phyloP scores from a whole-genome alignment of 2,888 invertebrate species.

The Cancer borealis region DNA sequence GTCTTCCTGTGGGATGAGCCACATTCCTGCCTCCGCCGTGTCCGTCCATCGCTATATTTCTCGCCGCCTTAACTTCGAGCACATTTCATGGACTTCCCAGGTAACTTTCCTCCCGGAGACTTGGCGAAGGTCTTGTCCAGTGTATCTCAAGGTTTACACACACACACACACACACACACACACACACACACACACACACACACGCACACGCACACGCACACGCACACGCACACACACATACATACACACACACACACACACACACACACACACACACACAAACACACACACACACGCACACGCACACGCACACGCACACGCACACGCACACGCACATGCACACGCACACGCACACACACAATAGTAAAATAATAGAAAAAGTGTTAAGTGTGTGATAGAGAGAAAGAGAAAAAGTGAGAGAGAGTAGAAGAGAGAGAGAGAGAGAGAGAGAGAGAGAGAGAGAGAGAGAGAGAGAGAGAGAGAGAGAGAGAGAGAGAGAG shows the following conservation, averaged over 20 bases:
- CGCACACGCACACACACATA: slow-evolving; percentile 42
- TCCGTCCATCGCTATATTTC: slow-evolving; percentile 42
- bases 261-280: slow-evolving; percentile 24
- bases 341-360: slow-evolving; percentile 4
- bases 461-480: background rate
- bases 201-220: slow-evolving; percentile 48
- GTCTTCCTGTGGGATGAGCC: slow-evolving; percentile 35
- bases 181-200: slow-evolving; percentile 48
- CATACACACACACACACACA: background rate
- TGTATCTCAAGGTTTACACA: slow-evolving; percentile 1
- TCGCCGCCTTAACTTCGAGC: slow-evolving; percentile 9
- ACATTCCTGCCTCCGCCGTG: slow-evolving; percentile 10
- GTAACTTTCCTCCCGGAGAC: slow-evolving; percentile 33
- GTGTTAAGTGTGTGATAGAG: too few relatives aligned
- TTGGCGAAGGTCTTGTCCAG: slow-evolving; percentile 43
- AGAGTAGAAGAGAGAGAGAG: background rate
- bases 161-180: background rate
- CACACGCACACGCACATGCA: slow-evolving; percentile 4
- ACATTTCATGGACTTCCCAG: slow-evolving; percentile 43
- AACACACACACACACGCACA: slow-evolving; percentile 30
- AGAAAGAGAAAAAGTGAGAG: background rate
- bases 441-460: background rate
- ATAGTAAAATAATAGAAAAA: too few relatives aligned
- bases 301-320: background rate
- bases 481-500: background rate